Conservation (phyloP, 2,888 invertebrate species). For the Oscheius sp. region DNA sequence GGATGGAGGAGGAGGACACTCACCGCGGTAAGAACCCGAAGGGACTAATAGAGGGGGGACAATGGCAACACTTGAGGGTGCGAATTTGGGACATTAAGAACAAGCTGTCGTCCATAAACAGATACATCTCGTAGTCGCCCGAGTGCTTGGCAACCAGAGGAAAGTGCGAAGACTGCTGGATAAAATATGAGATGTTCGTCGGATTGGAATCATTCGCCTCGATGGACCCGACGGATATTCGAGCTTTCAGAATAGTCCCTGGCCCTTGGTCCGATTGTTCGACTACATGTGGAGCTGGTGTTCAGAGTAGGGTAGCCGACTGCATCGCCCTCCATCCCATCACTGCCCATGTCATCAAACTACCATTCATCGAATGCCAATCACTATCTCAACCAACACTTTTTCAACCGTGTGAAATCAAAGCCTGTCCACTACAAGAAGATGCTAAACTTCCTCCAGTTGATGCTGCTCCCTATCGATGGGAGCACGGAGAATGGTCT, state of each 20-base stretch:
- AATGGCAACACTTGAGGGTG: slow-evolving; percentile 23
- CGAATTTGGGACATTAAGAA: slow-evolving; percentile 5
- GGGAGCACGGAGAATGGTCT: slow-evolving; percentile 68
- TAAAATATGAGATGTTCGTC: neutral
- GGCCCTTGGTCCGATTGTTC: slow-evolving; percentile 56
- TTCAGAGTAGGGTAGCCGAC: slow-evolving; percentile 51
- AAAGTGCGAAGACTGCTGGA: neutral
- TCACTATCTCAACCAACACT: slow-evolving; percentile 62
- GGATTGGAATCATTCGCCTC: no score
- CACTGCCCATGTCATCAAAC: slow-evolving; percentile 56
- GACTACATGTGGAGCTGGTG: slow-evolving; percentile 59
- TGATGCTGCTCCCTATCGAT: slow-evolving; percentile 45
- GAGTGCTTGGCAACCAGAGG: no score
- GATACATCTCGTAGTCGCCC: no score
- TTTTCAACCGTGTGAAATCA: slow-evolving; percentile 65
- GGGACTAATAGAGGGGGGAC: no score
- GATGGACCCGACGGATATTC: neutral
- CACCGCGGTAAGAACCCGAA: slow-evolving; percentile 45
- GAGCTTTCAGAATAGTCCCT: slow-evolving; percentile 40
- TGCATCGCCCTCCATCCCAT: slow-evolving; percentile 65
- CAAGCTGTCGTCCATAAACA: neutral
- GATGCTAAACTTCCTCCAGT: slow-evolving; percentile 40
- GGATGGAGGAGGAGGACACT: slow-evolving; percentile 40
- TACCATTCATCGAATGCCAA: slow-evolving; percentile 69
- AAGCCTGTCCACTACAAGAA: slow-evolving; percentile 59